A percentile compares a stretch with the other conserved stretches of the same genome.
Evolutionary conservation across 2,797 vertebrate genomes (phyloP).

Genomic region (Argya squamiceps): DNA sequence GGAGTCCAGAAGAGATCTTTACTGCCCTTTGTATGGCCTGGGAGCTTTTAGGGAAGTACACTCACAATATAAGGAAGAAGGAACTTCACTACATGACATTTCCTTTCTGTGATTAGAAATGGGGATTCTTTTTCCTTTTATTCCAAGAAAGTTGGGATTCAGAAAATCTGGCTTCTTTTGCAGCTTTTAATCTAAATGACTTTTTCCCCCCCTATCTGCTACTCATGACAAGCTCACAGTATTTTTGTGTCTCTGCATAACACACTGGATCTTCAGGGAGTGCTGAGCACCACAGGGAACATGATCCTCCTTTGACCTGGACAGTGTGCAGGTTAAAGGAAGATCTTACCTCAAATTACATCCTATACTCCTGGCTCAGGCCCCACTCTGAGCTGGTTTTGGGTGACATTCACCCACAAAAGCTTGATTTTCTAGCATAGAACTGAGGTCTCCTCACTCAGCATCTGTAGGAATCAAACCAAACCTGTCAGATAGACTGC

Average conservation of each 20-base stretch:
- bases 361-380: background rate
- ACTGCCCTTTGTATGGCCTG: accelerated
- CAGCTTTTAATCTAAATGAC: background rate
- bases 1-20: background rate
- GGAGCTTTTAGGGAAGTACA: background rate
- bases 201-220: accelerated
- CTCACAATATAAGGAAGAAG: background rate
- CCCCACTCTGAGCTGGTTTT: background rate
- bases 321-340: background rate
- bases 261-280: background rate
- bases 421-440: background rate
- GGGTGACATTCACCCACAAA: background rate
- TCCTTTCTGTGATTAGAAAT: background rate
- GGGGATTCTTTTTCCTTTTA: background rate
- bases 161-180: background rate
- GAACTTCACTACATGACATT: background rate
- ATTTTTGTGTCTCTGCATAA: background rate
- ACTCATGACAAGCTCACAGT: background rate
- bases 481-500: background rate
- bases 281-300: background rate
- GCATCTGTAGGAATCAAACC: background rate
- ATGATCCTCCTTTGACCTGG: background rate
- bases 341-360: background rate
- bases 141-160: background rate
- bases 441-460: background rate